Evolutionary conservation across 2,888 invertebrate genomes (phyloP), one percentile per base, ranked within the genome.

Genomic region (Cantharis rufa): DNA sequence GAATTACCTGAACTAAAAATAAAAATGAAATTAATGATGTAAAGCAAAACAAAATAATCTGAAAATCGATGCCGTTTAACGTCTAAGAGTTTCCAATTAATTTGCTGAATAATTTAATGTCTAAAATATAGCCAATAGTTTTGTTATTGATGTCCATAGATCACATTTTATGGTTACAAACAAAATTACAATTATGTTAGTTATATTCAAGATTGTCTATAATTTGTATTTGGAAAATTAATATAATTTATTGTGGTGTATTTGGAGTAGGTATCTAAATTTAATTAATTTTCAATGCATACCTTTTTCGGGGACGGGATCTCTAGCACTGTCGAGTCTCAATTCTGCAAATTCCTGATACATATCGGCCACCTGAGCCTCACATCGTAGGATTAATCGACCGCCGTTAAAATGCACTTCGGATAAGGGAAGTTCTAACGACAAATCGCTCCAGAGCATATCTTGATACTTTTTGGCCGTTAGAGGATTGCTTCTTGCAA

Each of bases 261-360:
- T 48, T 48, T 48, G 2, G 48, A 48, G 48, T n/a, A 9, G 48
- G 48, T 48, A 48, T 66, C 13, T 66, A 66, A 66, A 66, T 66
- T 18, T 21, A 66, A 66, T 66, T 66, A 66, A 66, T 66, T 66
- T 21, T 21, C 64, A 66, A 66, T 66, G 82, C 48, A 89, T 87
- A 94, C 95, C 94, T 90, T 94, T 91, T 86, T 94, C 94, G 18
- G 95, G 95, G 83, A 94, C 91, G 11, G 95, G 95, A 88, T 95
- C 94, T 75, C 93, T 91, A 71, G 92, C 92, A 78, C 93, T 92
- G 78, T 93, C 92, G 85, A 94, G 91, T 86, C 93, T 92, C 81
- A 93, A 88, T 84, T 92, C 93, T 75, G 93, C 92, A 76, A 91
- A 91, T 86, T 91, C 91, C 82, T 91, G 91, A 89, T 94, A 95